phyloP scores from a whole-genome alignment of 2,888 invertebrate genomes.

The Antitype chi region DNA sequence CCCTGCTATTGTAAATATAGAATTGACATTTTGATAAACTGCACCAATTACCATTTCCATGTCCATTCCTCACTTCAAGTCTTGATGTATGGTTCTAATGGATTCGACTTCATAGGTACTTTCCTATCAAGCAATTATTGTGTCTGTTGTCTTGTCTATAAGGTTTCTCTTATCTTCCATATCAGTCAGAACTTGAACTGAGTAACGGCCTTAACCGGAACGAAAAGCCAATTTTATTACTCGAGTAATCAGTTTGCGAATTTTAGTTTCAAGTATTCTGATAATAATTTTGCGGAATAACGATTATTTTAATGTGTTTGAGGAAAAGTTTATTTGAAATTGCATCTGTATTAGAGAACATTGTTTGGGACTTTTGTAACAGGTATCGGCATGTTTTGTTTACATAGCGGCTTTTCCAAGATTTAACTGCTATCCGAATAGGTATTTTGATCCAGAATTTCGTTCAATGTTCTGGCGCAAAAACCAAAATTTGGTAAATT shows the following conservation, averaged over 20 bases:
- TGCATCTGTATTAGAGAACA: slow-evolving; percentile 5
- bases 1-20: slow-evolving; percentile 31
- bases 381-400: neutral
- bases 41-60: neutral
- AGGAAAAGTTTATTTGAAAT: slow-evolving; percentile 18
- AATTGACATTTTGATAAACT: slow-evolving; percentile 49
- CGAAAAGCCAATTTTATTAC: slow-evolving; percentile 53
- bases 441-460: slow-evolving; percentile 2
- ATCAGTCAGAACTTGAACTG: slow-evolving; percentile 61
- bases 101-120: neutral
- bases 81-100: slow-evolving; percentile 4
- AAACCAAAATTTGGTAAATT: slow-evolving; percentile 27
- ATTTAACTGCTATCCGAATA: slow-evolving; percentile 1
- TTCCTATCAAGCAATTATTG: slow-evolving; percentile 19
- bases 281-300: slow-evolving; percentile 35
- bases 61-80: slow-evolving; percentile 14
- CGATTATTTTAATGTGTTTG: slow-evolving; percentile 10
- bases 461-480: slow-evolving; percentile 19
- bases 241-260: slow-evolving; percentile 40
- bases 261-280: slow-evolving; percentile 44
- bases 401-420: slow-evolving; percentile 3
- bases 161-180: slow-evolving; percentile 42
- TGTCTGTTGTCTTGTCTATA: slow-evolving; percentile 2
- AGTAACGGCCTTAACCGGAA: slow-evolving; percentile 55
- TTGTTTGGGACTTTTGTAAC: slow-evolving; percentile 1